phyloP scores from a whole-genome alignment of 1,140 invertebrate species.

The Drosophila kurseongensis region DNA sequence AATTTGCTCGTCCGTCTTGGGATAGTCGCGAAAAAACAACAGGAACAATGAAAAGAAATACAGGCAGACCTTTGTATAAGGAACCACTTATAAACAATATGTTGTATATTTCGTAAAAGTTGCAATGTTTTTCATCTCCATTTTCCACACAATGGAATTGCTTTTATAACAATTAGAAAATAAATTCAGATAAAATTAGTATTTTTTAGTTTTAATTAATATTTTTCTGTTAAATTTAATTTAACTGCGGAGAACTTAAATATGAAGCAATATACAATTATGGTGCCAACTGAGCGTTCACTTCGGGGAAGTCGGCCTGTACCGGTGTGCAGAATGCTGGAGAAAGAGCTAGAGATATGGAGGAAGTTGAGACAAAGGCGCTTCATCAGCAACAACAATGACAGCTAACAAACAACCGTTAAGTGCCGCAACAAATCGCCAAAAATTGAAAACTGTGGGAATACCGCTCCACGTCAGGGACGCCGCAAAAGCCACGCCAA shows the following conservation, averaged over 20 bases:
- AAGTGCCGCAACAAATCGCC: slow-evolving; percentile 82
- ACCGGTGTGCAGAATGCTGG: neutral
- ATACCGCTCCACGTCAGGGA: slow-evolving; percentile 40
- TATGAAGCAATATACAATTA: neutral
- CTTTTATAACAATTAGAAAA: neutral
- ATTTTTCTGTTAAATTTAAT: no score
- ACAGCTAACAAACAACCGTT: slow-evolving; percentile 82
- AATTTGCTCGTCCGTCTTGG: slow-evolving; percentile 48
- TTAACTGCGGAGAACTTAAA: no score
- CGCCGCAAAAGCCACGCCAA: slow-evolving; percentile 42
- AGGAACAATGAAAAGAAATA: neutral
- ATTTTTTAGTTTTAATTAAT: no score
- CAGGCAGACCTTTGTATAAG: neutral
- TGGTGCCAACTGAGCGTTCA: neutral
- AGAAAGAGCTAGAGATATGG: neutral
- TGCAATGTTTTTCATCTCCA: no score
- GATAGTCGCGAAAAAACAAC: slow-evolving; percentile 20
- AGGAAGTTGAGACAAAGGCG: slow-evolving; percentile 56
- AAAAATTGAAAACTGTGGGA: slow-evolving; percentile 83
- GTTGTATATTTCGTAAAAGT: no score
- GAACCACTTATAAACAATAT: neutral
- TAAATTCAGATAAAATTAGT: neutral
- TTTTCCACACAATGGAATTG: no score
- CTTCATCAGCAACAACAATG: slow-evolving; percentile 80
- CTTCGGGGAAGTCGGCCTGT: neutral